Percentiles rank a stretch among this genome's conserved stretches.
These are phyloP conservation scores for Enteromius trimaculatus DNA, from an alignment of 2,797 vertebrate species.

Conservation along the genomic window DNA sequence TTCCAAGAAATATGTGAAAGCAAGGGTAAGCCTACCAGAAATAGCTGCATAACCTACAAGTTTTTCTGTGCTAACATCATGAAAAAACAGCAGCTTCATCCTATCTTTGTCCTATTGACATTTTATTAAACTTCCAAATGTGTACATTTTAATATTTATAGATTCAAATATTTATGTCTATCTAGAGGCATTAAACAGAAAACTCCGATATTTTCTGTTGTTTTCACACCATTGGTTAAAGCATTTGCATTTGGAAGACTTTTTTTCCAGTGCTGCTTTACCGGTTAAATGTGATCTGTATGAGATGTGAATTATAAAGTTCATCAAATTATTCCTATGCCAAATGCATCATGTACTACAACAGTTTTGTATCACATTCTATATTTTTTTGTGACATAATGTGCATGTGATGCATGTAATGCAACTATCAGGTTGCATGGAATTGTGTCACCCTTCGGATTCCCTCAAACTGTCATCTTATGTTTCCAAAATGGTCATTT, in stretches of 20 bases:
- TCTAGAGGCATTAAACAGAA: background rate
- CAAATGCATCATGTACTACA: background rate
- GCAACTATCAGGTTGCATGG: background rate
- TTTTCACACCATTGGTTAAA: background rate
- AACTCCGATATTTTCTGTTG: background rate
- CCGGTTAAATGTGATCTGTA: background rate
- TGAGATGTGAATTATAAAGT: slow-evolving; percentile 1
- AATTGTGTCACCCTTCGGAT: background rate
- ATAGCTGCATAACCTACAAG: slow-evolving; percentile 1
- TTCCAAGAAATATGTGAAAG: slow-evolving; percentile 90
- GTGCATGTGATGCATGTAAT: slow-evolving; percentile 35
- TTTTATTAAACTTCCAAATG: background rate
- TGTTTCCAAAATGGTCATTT: background rate
- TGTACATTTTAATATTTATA: background rate
- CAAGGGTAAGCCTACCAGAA: slow-evolving; percentile 81
- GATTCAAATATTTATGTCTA: background rate
- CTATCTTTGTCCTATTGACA: background rate
- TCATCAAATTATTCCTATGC: background rate
- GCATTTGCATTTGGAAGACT: slow-evolving; percentile 1
- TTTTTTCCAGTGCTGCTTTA: background rate
- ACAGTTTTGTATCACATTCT: background rate
- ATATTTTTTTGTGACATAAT: background rate
- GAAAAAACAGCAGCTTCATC: background rate
- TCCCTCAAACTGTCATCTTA: background rate
- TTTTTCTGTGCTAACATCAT: background rate